These are phyloP conservation scores for Dendrolimus punctatus DNA, from an alignment of 1,140 invertebrate genomes.

Conservation along the genomic window DNA sequence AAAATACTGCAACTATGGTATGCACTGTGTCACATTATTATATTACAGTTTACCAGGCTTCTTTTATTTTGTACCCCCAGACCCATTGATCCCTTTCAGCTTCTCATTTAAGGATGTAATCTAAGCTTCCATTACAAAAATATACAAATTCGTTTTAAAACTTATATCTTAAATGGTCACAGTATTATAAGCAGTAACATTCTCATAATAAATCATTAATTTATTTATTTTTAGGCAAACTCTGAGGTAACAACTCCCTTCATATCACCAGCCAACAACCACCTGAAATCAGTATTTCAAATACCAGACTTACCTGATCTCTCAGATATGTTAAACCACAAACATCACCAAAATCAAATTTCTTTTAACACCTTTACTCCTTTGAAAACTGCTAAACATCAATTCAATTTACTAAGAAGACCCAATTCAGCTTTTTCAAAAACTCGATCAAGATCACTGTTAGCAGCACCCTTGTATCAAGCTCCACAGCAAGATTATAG, in stretches of 20 bases:
- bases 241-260: too few species aligned
- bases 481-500: slow-evolving; percentile 42
- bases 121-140: too few species aligned
- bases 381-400: slow-evolving; percentile 32
- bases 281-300: slow-evolving; percentile 11
- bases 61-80: too few species aligned
- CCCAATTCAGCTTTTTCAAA: slow-evolving; percentile 22
- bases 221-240: slow-evolving; percentile 28
- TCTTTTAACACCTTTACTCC: slow-evolving; percentile 47
- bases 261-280: slow-evolving; percentile 13
- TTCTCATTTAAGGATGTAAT: too few species aligned
- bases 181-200: background rate
- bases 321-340: slow-evolving; percentile 24
- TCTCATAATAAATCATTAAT: background rate
- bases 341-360: slow-evolving; percentile 22
- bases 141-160: background rate
- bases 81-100: too few species aligned
- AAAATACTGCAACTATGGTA: too few species aligned
- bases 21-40: too few species aligned
- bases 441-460: slow-evolving; percentile 25
- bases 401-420: slow-evolving; percentile 39
- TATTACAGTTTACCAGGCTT: too few species aligned
- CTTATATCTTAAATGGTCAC: background rate
- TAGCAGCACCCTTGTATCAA: slow-evolving; percentile 28
- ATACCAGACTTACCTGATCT: slow-evolving; percentile 45